These are phyloP conservation scores for Callyntrura sp. DNA, from an alignment of 2,888 invertebrate species.

Conservation along the genomic window DNA sequence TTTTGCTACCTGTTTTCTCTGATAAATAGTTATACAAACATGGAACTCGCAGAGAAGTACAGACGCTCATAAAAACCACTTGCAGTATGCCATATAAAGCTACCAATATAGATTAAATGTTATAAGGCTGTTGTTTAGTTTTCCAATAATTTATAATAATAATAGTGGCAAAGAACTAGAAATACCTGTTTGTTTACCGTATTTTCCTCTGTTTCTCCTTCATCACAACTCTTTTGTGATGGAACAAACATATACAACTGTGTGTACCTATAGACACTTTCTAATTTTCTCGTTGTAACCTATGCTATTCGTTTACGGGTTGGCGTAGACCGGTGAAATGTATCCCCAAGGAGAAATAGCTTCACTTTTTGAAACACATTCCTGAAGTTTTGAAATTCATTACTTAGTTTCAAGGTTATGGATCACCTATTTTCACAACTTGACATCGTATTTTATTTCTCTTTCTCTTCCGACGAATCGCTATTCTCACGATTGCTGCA, in stretches of 20 bases:
- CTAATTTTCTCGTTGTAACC: background rate
- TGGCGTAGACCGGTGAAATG: background rate
- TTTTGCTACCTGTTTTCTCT: conserved; percentile 8
- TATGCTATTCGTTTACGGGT: background rate
- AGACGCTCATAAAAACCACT: background rate
- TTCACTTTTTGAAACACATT: background rate
- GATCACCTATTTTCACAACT: background rate
- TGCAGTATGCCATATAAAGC: background rate
- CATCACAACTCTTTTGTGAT: background rate
- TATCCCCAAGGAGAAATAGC: background rate
- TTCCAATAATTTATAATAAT: background rate
- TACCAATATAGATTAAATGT: background rate
- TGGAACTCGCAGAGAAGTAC: too few species aligned
- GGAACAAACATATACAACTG: background rate
- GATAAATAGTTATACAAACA: conserved; percentile 2
- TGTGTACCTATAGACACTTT: background rate
- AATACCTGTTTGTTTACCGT: background rate
- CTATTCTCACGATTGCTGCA: background rate
- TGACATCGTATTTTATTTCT: background rate
- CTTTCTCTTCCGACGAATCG: background rate
- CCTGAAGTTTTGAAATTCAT: background rate
- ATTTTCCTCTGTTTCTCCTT: too few species aligned
- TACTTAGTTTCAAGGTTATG: conserved; percentile 20
- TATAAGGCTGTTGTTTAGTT: background rate
- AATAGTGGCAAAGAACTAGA: background rate